These are phyloP conservation scores for Blastobasis adustella DNA, from an alignment of 2,888 invertebrate species.

Conservation along the genomic window DNA sequence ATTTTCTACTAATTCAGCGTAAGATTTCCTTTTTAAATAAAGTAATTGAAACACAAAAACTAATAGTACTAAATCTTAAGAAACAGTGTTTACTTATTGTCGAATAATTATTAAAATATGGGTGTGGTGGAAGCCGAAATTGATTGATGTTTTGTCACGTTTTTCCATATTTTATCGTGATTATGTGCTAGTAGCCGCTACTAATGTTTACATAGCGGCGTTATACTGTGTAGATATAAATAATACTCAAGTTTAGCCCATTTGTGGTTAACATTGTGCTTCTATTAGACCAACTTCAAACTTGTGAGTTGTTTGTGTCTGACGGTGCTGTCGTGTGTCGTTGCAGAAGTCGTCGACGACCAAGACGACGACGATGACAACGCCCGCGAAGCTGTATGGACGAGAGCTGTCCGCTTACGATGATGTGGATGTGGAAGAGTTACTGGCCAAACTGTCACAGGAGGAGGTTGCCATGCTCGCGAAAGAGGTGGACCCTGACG, in stretches of 20 bases:
- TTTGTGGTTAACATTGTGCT: too few species aligned
- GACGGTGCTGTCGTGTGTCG: conserved; percentile 11
- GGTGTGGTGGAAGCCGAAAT: conserved; percentile 58
- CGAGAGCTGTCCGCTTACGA: conserved; percentile 93
- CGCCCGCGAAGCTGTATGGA: conserved; percentile 91
- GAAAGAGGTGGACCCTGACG: conserved; percentile 99
- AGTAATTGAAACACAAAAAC: neutral
- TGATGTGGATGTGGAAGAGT: conserved; percentile 96
- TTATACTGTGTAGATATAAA: neutral
- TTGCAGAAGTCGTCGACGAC: conserved; percentile 92
- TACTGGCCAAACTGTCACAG: conserved; percentile 92
- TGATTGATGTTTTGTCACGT: conserved; percentile 32
- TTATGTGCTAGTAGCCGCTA: neutral
- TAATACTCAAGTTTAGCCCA: neutral
- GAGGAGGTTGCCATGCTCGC: conserved; percentile 98
- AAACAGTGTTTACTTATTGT: neutral
- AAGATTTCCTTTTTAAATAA: conserved; percentile 18
- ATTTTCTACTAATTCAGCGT: conserved; percentile 23
- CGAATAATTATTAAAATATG: conserved; percentile 28
- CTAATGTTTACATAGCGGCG: neutral
- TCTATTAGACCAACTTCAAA: neutral
- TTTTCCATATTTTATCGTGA: conserved; percentile 31
- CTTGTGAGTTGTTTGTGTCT: neutral
- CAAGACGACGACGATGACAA: conserved; percentile 92
- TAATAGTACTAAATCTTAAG: neutral